These are phyloP conservation scores for Hetaerina titia DNA, from an alignment of 2,888 invertebrate genomes.

Conservation along the genomic window DNA sequence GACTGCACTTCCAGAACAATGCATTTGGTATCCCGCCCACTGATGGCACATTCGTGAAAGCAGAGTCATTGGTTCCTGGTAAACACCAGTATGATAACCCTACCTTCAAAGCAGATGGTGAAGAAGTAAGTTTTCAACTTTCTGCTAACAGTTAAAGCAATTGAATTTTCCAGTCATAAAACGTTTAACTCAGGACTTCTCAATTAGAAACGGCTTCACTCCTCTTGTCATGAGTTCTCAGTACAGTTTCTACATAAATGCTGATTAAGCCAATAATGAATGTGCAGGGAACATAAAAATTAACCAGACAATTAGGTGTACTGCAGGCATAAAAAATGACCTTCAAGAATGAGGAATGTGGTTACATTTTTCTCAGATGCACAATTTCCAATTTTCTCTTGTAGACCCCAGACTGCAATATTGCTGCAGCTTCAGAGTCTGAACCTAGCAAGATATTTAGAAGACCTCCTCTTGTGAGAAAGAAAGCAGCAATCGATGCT, in stretches of 20 bases:
- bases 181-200: too few relatives aligned
- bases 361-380: too few relatives aligned
- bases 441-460: not conserved
- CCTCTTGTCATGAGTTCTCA: too few relatives aligned
- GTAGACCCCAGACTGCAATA: slow-evolving; percentile 25
- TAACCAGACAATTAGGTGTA: too few relatives aligned
- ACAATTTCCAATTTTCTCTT: not conserved
- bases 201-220: too few relatives aligned
- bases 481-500: slow-evolving; percentile 8
- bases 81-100: slow-evolving; percentile 76
- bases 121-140: not conserved
- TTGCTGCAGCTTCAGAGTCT: not conserved
- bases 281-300: too few relatives aligned
- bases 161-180: not conserved
- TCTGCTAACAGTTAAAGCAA: too few relatives aligned
- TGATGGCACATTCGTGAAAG: slow-evolving; percentile 67
- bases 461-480: slow-evolving; percentile 41
- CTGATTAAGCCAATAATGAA: not conserved
- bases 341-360: too few relatives aligned
- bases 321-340: too few relatives aligned
- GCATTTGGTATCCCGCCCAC: slow-evolving; percentile 73
- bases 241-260: not conserved
- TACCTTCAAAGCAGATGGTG: slow-evolving; percentile 33
- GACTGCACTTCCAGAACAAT: slow-evolving; percentile 76
- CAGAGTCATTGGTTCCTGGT: slow-evolving; percentile 73